Conservation (phyloP, 2,888 invertebrate species). For the Drosophila nigritarsus region DNA sequence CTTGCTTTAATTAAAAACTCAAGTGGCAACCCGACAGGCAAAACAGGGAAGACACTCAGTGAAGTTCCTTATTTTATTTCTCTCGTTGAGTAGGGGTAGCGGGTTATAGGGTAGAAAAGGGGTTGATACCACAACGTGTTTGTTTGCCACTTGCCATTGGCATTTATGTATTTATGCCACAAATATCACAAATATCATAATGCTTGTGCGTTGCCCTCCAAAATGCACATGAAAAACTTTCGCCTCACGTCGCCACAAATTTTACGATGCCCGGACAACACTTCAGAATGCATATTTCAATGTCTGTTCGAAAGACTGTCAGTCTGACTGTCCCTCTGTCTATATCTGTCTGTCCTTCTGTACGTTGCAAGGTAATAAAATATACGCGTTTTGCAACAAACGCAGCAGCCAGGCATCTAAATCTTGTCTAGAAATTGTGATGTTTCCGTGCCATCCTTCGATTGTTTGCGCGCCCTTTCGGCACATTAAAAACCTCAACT, state of each 20-base stretch:
- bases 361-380: constrained; percentile 67
- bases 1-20: constrained; percentile 78
- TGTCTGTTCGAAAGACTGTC: constrained; percentile 36
- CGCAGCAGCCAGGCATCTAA: constrained; percentile 55
- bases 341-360: constrained; percentile 39
- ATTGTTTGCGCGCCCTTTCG: constrained; percentile 70
- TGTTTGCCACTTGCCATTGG: constrained; percentile 31
- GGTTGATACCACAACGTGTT: constrained; percentile 4
- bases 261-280: constrained; percentile 70
- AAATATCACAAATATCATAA: constrained; percentile 56
- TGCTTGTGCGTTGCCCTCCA: constrained; percentile 26
- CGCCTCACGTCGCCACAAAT: constrained; percentile 40
- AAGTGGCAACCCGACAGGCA: constrained; percentile 59
- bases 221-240: constrained; percentile 63
- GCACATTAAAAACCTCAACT: constrained; percentile 69
- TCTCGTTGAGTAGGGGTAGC: background rate
- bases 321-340: constrained; percentile 26
- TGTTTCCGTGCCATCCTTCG: constrained; percentile 60
- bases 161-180: constrained; percentile 45
- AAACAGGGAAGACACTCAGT: background rate
- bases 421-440: constrained; percentile 70
- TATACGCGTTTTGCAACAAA: constrained; percentile 70
- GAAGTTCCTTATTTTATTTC: constrained; percentile 24
- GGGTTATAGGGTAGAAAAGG: background rate
- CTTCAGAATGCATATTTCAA: constrained; percentile 74